A percentile compares a stretch with the other conserved stretches of the same genome.
Conservation (phyloP, 2,113 vertebrate species). For the Anser brachyrhynchus region DNA sequence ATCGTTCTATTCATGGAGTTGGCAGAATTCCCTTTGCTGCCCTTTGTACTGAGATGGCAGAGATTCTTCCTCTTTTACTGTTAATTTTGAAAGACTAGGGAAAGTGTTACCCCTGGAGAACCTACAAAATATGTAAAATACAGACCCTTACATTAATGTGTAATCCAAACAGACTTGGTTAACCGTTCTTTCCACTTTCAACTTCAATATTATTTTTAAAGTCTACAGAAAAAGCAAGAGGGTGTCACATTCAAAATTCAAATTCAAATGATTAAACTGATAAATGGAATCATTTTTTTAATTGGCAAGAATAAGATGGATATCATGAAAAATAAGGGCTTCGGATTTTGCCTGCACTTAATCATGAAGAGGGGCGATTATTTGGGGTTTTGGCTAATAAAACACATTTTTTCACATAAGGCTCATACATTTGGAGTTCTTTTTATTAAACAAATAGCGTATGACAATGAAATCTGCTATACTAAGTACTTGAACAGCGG, state of each 20-base stretch:
- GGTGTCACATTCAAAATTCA: neutral
- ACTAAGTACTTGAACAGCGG: neutral
- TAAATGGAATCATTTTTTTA: neutral
- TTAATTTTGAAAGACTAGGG: neutral
- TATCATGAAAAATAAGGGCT: neutral
- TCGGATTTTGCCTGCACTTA: neutral
- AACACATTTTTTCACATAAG: conserved; percentile 20
- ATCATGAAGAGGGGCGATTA: neutral
- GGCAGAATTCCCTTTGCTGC: neutral
- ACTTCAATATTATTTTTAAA: neutral
- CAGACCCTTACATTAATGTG: neutral
- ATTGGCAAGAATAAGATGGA: neutral
- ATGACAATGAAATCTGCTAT: conserved; percentile 13
- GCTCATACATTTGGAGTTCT: conserved; percentile 34
- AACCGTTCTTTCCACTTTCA: neutral
- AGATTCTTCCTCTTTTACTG: neutral
- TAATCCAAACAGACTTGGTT: neutral
- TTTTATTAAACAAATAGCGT: conserved; percentile 12
- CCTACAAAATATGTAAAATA: neutral
- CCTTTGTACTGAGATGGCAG: neutral
- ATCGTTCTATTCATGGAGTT: neutral
- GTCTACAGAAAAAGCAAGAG: neutral
- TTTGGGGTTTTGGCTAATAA: conserved; percentile 4
- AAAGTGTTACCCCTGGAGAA: neutral
- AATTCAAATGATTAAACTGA: neutral